Percentiles rank a stretch among this genome's conserved stretches.
Conservation (phyloP, 1,140 invertebrate genomes). For the Calliopsis andreniformis region DNA sequence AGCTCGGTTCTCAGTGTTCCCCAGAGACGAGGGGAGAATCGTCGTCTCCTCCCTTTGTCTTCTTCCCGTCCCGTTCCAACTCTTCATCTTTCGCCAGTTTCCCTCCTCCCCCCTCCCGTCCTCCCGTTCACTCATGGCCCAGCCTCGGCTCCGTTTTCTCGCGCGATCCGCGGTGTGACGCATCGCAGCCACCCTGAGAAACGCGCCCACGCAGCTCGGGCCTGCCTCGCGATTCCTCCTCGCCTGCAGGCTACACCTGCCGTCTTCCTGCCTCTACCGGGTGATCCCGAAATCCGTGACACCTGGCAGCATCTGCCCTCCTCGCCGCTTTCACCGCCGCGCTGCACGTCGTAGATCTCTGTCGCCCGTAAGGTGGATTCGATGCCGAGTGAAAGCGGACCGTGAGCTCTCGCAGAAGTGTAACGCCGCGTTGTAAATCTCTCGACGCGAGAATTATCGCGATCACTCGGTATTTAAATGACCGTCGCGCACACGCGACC, state of each 20-base stretch:
- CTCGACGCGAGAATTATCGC: slow-evolving; percentile 29
- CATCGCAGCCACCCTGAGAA: slow-evolving; percentile 78
- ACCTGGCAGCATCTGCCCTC: slow-evolving; percentile 19
- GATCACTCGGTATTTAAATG: slow-evolving; percentile 26
- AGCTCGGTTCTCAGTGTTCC: slow-evolving; percentile 53
- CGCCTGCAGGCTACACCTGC: slow-evolving; percentile 76
- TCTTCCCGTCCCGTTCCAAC: slow-evolving; percentile 22
- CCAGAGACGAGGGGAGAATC: slow-evolving; percentile 1
- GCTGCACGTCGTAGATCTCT: slow-evolving; percentile 16
- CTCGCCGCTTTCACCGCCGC: slow-evolving; percentile 30
- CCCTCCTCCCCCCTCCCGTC: slow-evolving; percentile 16
- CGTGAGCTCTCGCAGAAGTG: background rate
- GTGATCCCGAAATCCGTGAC: slow-evolving; percentile 55
- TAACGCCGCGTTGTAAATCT: slow-evolving; percentile 41
- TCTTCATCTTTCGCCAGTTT: slow-evolving; percentile 30
- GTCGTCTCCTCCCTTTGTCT: slow-evolving; percentile 39
- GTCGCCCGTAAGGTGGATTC: slow-evolving; percentile 17
- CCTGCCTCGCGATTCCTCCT: slow-evolving; percentile 68
- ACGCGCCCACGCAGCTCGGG: slow-evolving; percentile 74
- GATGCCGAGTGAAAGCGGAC: slow-evolving; percentile 30
- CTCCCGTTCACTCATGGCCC: slow-evolving; percentile 46
- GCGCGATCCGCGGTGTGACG: slow-evolving; percentile 74
- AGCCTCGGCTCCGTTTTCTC: slow-evolving; percentile 55
- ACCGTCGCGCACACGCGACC: slow-evolving; percentile 2
- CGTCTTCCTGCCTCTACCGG: slow-evolving; percentile 54